Conservation (phyloP, 2,888 invertebrate species). For the Leptinotarsa peninsularis region DNA sequence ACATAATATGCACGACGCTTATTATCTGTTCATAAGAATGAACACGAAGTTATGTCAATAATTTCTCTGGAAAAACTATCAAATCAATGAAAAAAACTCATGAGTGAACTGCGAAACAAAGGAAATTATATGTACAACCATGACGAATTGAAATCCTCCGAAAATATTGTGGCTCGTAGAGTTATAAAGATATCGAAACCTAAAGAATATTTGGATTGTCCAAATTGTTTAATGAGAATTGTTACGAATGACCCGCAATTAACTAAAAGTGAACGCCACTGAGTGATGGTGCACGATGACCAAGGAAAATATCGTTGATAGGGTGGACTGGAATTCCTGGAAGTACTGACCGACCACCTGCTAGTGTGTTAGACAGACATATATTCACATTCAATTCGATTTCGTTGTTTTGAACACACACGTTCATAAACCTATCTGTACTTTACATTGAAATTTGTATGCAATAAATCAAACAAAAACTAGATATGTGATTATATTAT, state of each 20-base stretch:
- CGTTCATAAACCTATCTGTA: neutral
- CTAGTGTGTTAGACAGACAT: neutral
- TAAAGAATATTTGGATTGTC: slow-evolving; percentile 25
- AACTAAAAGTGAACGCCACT: neutral
- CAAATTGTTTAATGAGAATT: neutral
- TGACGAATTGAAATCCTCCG: neutral
- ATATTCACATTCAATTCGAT: neutral
- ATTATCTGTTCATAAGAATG: neutral
- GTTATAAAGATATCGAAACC: slow-evolving; percentile 9
- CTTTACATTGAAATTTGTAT: neutral
- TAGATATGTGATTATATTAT: neutral
- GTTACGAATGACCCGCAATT: neutral
- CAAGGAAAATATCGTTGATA: neutral
- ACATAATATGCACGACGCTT: slow-evolving; percentile 20
- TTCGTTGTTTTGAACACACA: neutral
- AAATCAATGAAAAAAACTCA: neutral
- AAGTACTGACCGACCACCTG: neutral
- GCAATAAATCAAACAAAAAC: neutral
- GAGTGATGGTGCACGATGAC: neutral
- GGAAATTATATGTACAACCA: slow-evolving; percentile 24
- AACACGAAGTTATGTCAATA: slow-evolving; percentile 15
- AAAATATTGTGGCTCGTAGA: slow-evolving; percentile 21
- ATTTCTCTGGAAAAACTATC: slow-evolving; percentile 10
- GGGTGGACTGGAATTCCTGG: slow-evolving; percentile 1
- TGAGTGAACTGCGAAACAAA: slow-evolving; percentile 8